phyloP scores from a whole-genome alignment of 2,797 vertebrate genomes.

The Cephalopachus bancanus region DNA sequence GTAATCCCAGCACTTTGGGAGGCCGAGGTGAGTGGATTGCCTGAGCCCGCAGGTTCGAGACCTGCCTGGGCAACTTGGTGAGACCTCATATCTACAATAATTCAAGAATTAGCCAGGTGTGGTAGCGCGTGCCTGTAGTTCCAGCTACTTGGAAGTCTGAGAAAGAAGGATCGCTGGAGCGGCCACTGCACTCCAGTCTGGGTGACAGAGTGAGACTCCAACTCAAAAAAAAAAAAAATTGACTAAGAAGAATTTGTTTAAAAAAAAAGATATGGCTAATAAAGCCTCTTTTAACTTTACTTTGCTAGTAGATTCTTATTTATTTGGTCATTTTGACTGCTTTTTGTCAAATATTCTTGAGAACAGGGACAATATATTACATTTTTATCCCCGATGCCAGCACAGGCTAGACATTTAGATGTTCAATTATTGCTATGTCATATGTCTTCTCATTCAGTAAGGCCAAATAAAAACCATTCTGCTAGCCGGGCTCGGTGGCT shows the following conservation, averaged over 20 bases:
- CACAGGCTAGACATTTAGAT: not conserved
- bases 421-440: not conserved
- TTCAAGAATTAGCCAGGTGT: too few species aligned
- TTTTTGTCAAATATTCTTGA: constrained; percentile 39
- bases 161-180: too few species aligned
- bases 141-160: too few species aligned
- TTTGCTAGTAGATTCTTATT: constrained; percentile 13
- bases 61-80: too few species aligned
- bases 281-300: constrained; percentile 14
- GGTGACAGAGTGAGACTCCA: too few species aligned
- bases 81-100: too few species aligned
- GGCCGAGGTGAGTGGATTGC: too few species aligned
- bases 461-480: not conserved
- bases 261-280: not conserved
- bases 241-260: not conserved
- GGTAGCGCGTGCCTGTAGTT: too few species aligned
- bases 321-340: constrained; percentile 46
- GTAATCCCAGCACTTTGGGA: too few species aligned
- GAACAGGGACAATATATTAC: not conserved
- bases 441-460: constrained; percentile 6
- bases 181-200: too few species aligned
- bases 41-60: too few species aligned
- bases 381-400: constrained; percentile 49
- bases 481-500: not conserved
- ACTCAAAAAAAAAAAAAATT: too few species aligned